phyloP scores from a whole-genome alignment of 1,140 invertebrate genomes.

The Chymomyza costata region DNA sequence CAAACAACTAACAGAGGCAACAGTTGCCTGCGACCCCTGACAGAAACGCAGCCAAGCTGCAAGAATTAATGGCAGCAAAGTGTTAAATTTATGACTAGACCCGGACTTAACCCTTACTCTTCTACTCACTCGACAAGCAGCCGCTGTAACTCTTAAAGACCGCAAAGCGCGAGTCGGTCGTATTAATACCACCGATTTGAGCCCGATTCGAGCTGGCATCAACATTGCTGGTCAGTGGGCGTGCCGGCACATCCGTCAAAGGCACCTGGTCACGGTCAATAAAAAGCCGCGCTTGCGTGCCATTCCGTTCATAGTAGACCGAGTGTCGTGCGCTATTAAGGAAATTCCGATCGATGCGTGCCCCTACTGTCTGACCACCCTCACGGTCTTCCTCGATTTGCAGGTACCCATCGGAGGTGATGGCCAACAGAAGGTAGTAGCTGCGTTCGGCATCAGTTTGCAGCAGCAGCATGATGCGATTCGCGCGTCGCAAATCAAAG shows the following conservation, averaged over 20 bases:
- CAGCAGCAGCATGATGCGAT: conserved; percentile 84
- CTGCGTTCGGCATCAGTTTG: conserved; percentile 89
- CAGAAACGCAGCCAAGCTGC: conserved; percentile 28
- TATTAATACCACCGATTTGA: conserved; percentile 90
- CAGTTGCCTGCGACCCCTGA: conserved; percentile 21
- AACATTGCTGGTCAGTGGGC: conserved; percentile 80
- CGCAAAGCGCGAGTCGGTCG: conserved; percentile 85
- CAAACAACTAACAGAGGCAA: conserved; percentile 14
- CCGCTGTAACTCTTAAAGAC: conserved; percentile 91
- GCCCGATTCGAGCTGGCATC: conserved; percentile 85
- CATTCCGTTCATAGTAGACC: conserved; percentile 86
- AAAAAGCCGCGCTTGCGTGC: conserved; percentile 82
- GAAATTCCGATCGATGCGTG: conserved; percentile 85
- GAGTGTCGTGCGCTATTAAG: conserved; percentile 89
- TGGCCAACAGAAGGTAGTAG: conserved; percentile 87
- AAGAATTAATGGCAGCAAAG: conserved; percentile 61
- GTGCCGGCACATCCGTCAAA: conserved; percentile 80
- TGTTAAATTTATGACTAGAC: conserved; percentile 54
- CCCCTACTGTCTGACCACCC: conserved; percentile 81
- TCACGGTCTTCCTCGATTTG: conserved; percentile 90
- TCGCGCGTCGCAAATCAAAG: conserved; percentile 83
- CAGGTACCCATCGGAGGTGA: conserved; percentile 87
- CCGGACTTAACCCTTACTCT: neutral
- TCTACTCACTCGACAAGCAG: conserved; percentile 88
- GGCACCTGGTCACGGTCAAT: conserved; percentile 86